Percentiles rank a stretch among this genome's conserved stretches.
Conservation (phyloP, 2,888 invertebrate genomes). For the Congeria kusceri region DNA sequence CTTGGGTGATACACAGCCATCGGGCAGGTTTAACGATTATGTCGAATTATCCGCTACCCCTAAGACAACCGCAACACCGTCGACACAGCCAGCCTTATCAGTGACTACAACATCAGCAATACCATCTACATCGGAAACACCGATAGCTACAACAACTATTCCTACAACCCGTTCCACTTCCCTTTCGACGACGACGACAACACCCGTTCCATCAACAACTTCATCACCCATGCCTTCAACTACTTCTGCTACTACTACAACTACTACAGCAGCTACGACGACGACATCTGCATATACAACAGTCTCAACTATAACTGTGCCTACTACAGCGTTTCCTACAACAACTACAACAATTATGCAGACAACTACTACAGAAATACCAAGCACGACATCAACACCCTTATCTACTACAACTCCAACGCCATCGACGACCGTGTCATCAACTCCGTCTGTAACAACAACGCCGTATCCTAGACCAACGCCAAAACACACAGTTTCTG, state of each 20-base stretch:
- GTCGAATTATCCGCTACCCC: neutral
- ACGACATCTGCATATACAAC: slow-evolving; percentile 23
- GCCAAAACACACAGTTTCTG: too few relatives aligned
- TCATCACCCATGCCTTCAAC: neutral
- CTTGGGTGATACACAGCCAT: too few relatives aligned
- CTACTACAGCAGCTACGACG: slow-evolving; percentile 10
- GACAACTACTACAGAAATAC: neutral
- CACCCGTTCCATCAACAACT: slow-evolving; percentile 2
- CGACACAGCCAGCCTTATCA: neutral
- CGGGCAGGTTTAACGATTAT: too few relatives aligned
- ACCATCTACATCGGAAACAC: neutral
- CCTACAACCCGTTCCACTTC: neutral
- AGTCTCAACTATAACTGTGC: neutral
- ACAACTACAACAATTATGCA: slow-evolving; percentile 24
- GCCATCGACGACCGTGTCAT: slow-evolving; percentile 7
- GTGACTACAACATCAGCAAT: neutral
- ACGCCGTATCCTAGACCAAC: neutral
- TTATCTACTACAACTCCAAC: slow-evolving; percentile 8
- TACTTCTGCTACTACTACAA: slow-evolving; percentile 4
- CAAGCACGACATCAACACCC: too few relatives aligned
- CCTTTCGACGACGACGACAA: neutral
- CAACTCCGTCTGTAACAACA: slow-evolving; percentile 8
- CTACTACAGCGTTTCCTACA: slow-evolving; percentile 9
- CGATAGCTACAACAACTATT: neutral
- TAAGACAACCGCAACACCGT: neutral